Evolutionary conservation across 92 coral and sea anemone species (phyloP), one percentile per base, ranked within the genome.

Genomic region (Micromussa lordhowensis): DNA sequence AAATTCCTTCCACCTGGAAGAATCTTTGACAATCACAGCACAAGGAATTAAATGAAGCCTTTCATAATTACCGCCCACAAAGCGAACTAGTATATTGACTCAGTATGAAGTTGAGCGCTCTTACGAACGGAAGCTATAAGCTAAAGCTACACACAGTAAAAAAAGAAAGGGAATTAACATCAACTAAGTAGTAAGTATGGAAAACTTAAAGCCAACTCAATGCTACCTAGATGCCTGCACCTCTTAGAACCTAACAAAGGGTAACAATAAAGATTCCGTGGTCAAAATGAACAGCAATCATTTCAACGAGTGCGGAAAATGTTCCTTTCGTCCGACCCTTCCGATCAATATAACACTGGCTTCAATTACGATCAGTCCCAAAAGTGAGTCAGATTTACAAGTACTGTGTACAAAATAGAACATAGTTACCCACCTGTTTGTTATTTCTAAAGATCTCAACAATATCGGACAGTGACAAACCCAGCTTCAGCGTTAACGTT

Each of bases 401-500:
- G 35, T 54, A 34, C 16, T 73, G 14, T 21, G 54, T 38, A 40
- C 49, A 73, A 57, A 6, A 22, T 1, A 49, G 28, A 73, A 58
- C 49, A 73, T 58, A 75, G 75, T 15, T 6, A 68, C 88, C 31
- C 31, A 84, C 88, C 80, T 73, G 88, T 53, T 83, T 74, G 81
- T 58, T 55, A 74, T 36, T 57, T 29, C 38, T 9, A 14, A 38
- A 38, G 64, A 74, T 49, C 53, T 28, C 12, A 32, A 75, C 68
- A 73, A 74, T 49, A 84, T 24, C 24, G 18, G 71, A 8, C 21
- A 44, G 32, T 55, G 4, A 53, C 68, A 70, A 51, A 57, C 1
- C 21, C 21, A 1, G 68, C 35, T 71, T 71, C 71, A 80, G 83
- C 83, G 49, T 28, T n/a, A n/a, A n/a, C n/a, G n/a, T n/a, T n/a